Percentiles rank a stretch among this genome's conserved stretches.
Evolutionary conservation across 2,888 invertebrate species (phyloP).

Genomic region (Vandiemenella viatica): DNA sequence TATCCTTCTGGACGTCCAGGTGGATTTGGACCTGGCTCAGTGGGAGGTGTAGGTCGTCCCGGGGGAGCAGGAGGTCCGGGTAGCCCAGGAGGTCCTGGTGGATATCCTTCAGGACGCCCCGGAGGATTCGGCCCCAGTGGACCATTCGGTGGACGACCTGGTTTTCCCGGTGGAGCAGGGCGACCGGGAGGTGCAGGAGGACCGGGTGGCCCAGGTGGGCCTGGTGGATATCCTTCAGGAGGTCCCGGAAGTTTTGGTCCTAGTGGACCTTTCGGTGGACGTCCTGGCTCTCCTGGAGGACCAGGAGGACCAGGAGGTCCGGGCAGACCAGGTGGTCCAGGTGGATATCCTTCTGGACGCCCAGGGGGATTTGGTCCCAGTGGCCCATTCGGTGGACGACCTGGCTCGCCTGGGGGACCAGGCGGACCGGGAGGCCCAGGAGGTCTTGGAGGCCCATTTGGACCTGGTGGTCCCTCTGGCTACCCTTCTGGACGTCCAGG

Average conservation of each 20-base stretch:
- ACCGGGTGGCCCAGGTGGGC: conserved; percentile 15
- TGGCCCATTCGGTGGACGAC: conserved; percentile 15
- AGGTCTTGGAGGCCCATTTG: conserved; percentile 15
- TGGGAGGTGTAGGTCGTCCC: conserved; percentile 15
- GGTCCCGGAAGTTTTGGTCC: conserved; percentile 1
- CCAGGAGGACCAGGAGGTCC: conserved; percentile 9
- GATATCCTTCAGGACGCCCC: conserved; percentile 12
- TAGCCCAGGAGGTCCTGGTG: conserved; percentile 18
- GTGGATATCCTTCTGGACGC: conserved; percentile 17
- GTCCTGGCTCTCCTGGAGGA: conserved; percentile 17
- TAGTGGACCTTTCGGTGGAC: conserved; percentile 16
- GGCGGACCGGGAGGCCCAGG: conserved; percentile 10
- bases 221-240: conserved; percentile 10
- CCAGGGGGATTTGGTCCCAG: conserved; percentile 5
- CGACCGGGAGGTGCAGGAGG: conserved; percentile 12
- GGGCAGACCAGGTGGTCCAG: conserved; percentile 15
- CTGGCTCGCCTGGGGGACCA: conserved; percentile 13
- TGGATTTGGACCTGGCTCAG: conserved; percentile 9
- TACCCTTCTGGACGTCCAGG: conserved; percentile 6
- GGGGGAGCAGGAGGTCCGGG: neutral
- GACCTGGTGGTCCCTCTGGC: conserved; percentile 9
- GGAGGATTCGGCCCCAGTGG: conserved; percentile 10
- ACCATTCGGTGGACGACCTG: conserved; percentile 16
- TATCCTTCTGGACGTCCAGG: conserved; percentile 10
- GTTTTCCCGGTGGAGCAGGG: conserved; percentile 9